A percentile compares a stretch with the other conserved stretches of the same genome.
Evolutionary conservation across 2,113 vertebrate species (phyloP).

Genomic region (Ranitomeya variabilis): DNA sequence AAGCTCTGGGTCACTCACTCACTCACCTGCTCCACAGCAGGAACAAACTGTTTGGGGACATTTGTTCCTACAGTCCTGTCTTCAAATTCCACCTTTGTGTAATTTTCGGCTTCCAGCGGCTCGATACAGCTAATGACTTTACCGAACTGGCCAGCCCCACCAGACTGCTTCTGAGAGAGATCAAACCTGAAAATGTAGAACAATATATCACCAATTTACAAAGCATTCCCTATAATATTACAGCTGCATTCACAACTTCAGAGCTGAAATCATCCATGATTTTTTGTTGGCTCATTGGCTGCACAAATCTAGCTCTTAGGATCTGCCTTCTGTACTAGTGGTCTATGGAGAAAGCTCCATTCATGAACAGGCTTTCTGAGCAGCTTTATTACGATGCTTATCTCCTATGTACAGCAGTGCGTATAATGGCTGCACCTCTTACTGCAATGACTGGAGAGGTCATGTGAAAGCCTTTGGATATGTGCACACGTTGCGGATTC

Average conservation of each 20-base stretch:
- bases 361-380: too few relatives aligned
- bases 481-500: too few relatives aligned
- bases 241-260: neutral
- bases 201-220: neutral
- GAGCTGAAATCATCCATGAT: neutral
- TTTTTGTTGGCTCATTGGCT: too few relatives aligned
- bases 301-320: too few relatives aligned
- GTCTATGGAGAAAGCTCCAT: too few relatives aligned
- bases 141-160: conserved; percentile 91
- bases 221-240: neutral
- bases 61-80: conserved; percentile 92
- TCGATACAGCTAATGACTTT: conserved; percentile 89
- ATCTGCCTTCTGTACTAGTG: too few relatives aligned
- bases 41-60: conserved; percentile 89
- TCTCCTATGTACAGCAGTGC: too few relatives aligned
- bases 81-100: conserved; percentile 88
- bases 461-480: too few relatives aligned
- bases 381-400: too few relatives aligned
- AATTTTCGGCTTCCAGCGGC: conserved; percentile 81
- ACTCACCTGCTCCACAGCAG: conserved; percentile 88
- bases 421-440: too few relatives aligned
- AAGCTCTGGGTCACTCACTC: neutral
- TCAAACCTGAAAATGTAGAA: conserved; percentile 80
- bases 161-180: conserved; percentile 90
- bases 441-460: too few relatives aligned